Conservation (phyloP, 2,888 invertebrate genomes). For the Melipona bicolor region DNA sequence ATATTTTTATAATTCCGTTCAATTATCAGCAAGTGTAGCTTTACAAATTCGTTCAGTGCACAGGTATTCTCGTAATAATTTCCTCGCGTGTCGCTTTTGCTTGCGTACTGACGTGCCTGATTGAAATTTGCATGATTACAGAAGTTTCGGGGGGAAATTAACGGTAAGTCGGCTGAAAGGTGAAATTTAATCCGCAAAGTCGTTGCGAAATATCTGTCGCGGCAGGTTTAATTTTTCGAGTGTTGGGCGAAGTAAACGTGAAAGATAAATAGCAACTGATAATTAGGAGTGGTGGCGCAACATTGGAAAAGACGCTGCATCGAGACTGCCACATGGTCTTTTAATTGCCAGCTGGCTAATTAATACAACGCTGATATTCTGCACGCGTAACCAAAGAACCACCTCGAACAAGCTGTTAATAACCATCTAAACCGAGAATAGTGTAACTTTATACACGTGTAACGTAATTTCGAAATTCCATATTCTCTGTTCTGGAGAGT, state of each 20-base stretch:
- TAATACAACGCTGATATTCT: not conserved
- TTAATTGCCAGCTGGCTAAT: not conserved
- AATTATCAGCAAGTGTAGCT: too few relatives aligned
- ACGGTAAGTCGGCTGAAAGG: not conserved
- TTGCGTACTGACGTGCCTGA: not conserved
- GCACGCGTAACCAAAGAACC: not conserved
- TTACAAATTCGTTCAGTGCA: too few relatives aligned
- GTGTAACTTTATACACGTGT: not conserved
- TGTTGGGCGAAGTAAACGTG: not conserved
- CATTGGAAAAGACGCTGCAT: not conserved
- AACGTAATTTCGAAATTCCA: not conserved
- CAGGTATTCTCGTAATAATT: too few relatives aligned
- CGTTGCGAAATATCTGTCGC: too few relatives aligned
- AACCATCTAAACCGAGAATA: not conserved
- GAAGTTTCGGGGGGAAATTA: not conserved
- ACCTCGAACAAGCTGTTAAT: not conserved
- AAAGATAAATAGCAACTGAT: not conserved
- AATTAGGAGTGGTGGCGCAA: not conserved
- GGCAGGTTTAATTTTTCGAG: not conserved
- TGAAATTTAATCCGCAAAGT: not conserved
- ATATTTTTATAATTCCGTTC: too few relatives aligned
- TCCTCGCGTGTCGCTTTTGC: too few relatives aligned
- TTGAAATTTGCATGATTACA: not conserved
- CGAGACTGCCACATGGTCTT: not conserved
- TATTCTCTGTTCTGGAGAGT: not conserved